Base-by-base conservation (phyloP, 2,797 vertebrate species). In the Ctenopoma multispine region DNA sequence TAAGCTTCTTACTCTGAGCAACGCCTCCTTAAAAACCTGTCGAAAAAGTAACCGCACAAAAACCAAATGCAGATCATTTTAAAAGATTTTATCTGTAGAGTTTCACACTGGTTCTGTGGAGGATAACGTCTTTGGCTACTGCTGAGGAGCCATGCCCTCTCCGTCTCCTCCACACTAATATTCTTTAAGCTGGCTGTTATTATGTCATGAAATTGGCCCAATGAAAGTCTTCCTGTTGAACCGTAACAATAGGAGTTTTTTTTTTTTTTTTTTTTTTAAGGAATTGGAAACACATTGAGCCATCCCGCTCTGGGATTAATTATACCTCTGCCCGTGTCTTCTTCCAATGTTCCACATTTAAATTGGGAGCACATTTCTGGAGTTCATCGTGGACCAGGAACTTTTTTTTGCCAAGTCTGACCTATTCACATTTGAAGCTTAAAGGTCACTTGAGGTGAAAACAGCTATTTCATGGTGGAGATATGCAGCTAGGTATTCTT, bases 261-360 rank as follows among this genome's bases (percentile, higher is more conserved):
- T 60, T 66, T n/a, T n/a, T n/a, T n/a, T 5, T 12, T 9, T 44
- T 40, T 62, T 53, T 51, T 56, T 24, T 38, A 63, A 67, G 46
- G 55, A 73, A 87, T 64, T 81, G 81, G 70, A 87, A 87, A 87
- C 83, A 88, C 66, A 85, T 84, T 82, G 73, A 55, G 60, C 40
- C 15, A 10, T 61, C 12, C 24, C 8, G 6, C 59, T 80, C 84
- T 80, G 77, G 69, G 67, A 85, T 80, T 82, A 44, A 62, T 82
- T 86, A 65, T 7, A 60, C 43, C 66, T 61, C 59, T 36, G 44
- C 63, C 53, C 36, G 8, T 13, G 66, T 69, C 69, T 62, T 71
- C 63, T 80, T 79, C 75, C 78, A 80, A 70, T 21, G 63, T 85
- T 87, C 79, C 84, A 73, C 70, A 41, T 80, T 82, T 79, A 82